Conservation (phyloP, 2,888 invertebrate genomes). For the Merodon equestris region DNA sequence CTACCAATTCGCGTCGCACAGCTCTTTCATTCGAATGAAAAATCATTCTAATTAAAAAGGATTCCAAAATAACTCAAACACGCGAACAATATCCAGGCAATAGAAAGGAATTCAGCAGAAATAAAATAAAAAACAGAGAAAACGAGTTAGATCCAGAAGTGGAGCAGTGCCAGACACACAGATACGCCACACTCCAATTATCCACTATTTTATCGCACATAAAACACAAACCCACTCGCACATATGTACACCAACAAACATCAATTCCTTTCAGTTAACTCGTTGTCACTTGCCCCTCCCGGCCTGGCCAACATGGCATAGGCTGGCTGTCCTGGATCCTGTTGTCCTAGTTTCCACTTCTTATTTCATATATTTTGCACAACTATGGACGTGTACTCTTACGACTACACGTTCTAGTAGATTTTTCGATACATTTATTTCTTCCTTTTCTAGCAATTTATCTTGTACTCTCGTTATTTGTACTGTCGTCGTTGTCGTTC, state of each 20-base stretch:
- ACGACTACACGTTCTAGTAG: neutral
- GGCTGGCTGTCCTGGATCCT: slow-evolving; percentile 42
- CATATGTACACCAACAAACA: neutral
- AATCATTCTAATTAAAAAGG: slow-evolving; percentile 24
- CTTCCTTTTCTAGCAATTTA: slow-evolving; percentile 59
- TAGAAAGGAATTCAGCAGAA: slow-evolving; percentile 16
- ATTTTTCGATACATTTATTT: slow-evolving; percentile 58
- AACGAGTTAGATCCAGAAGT: slow-evolving; percentile 36
- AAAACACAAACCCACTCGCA: slow-evolving; percentile 11
- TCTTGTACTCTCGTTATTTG: slow-evolving; percentile 48
- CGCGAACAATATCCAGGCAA: neutral
- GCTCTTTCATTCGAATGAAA: slow-evolving; percentile 21
- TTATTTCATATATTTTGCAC: too few relatives aligned
- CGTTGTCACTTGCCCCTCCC: too few relatives aligned
- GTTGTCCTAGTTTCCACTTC: slow-evolving; percentile 34
- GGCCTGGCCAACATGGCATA: too few relatives aligned
- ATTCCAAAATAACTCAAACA: slow-evolving; percentile 23
- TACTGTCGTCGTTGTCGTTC: slow-evolving; percentile 45
- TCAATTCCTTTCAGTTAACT: too few relatives aligned
- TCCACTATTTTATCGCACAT: slow-evolving; percentile 24
- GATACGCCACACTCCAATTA: slow-evolving; percentile 59
- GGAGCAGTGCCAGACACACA: slow-evolving; percentile 52
- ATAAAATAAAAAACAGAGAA: slow-evolving; percentile 1
- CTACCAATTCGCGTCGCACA: too few relatives aligned
- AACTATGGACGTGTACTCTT: neutral